Base-by-base conservation (phyloP, 2,888 invertebrate species). In the Urechis unicinctus region DNA sequence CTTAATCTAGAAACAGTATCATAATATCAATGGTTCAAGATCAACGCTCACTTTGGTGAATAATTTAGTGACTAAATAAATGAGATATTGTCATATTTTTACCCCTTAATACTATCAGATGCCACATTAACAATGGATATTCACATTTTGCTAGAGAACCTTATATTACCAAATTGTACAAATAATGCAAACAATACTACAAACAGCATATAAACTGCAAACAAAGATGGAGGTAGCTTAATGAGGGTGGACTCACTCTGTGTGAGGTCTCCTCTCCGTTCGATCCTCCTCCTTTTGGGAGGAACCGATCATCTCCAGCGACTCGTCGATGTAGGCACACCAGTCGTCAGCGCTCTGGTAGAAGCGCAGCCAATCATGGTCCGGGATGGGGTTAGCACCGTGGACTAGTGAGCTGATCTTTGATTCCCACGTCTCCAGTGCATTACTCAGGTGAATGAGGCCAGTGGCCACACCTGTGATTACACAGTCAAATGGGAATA, bases 261-360 rank as follows among this genome's bases (percentile, higher is more conserved):
- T 70, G 55, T 64, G 64, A n/a, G n/a, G n/a, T n/a, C n/a, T n/a
- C n/a, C n/a, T n/a, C n/a, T n/a, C n/a, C n/a, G n/a, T n/a, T n/a
- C n/a, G n/a, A 24, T 71, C 71, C 17, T 69, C 72, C 57, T 70
- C 70, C 41, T 64, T 65, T 61, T 70, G 68, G 4, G 73, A 68
- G 52, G 65, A 61, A 42, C 76, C 74, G 48, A 75, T 67, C 53
- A 65, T 66, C 61, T 67, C 63, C 13, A 66, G 43, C 9, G 71
- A 67, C 21, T 71, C 65, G 47, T 69, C 66, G 2, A 75, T 61
- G 3, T 61, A 53, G n/a, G 54, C 50, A 9, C 69, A 61, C 74
- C 77, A 77, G 48, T 77, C 77, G 53, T 75, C 75, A 63, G 77
- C 64, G 25, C 66, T 61, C 42, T 69, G 66, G 50, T 68, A 69